A percentile compares a stretch with the other conserved stretches of the same genome.
Evolutionary conservation across 1,140 invertebrate species (phyloP).

Genomic region (Scaptomyza hsui): DNA sequence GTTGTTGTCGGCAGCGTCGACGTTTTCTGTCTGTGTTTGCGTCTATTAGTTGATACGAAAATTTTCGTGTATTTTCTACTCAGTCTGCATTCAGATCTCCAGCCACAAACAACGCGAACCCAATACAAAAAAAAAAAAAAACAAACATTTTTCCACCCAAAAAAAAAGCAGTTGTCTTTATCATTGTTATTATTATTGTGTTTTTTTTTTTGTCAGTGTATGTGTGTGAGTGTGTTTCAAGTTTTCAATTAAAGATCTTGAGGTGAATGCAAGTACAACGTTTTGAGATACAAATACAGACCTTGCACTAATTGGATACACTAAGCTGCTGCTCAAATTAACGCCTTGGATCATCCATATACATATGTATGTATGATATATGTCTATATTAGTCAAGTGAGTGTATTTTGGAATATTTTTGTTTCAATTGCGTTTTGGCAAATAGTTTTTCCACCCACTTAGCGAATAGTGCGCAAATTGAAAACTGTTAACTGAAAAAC

Average conservation of each 20-base stretch:
- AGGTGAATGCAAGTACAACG: background rate
- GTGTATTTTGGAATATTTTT: slow-evolving; percentile 7
- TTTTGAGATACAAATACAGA: slow-evolving; percentile 27
- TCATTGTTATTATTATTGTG: slow-evolving; percentile 1
- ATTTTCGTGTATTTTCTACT: slow-evolving; percentile 75
- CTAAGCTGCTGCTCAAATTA: slow-evolving; percentile 8
- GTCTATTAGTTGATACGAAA: slow-evolving; percentile 68
- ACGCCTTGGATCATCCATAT: slow-evolving; percentile 17
- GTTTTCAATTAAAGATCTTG: slow-evolving; percentile 5
- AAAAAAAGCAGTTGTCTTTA: slow-evolving; percentile 18
- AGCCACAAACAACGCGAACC: slow-evolving; percentile 44
- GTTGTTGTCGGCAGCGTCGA: slow-evolving; percentile 9
- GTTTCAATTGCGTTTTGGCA: slow-evolving; percentile 18
- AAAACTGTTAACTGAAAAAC: slow-evolving; percentile 26
- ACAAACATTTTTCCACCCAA: slow-evolving; percentile 2
- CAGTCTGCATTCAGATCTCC: slow-evolving; percentile 78
- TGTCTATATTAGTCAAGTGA: slow-evolving; percentile 15
- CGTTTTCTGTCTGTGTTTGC: slow-evolving; percentile 48
- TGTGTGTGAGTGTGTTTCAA: slow-evolving; percentile 5
- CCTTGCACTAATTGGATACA: slow-evolving; percentile 47
- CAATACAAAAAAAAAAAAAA: slow-evolving; percentile 5
- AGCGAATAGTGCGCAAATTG: slow-evolving; percentile 33
- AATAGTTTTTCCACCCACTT: slow-evolving; percentile 22
- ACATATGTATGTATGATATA: slow-evolving; percentile 2
- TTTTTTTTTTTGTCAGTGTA: background rate